A percentile compares a stretch with the other conserved stretches of the same genome.
These are phyloP conservation scores for Siniperca knerii DNA, from an alignment of 2,113 vertebrate genomes.

Conservation along the genomic window DNA sequence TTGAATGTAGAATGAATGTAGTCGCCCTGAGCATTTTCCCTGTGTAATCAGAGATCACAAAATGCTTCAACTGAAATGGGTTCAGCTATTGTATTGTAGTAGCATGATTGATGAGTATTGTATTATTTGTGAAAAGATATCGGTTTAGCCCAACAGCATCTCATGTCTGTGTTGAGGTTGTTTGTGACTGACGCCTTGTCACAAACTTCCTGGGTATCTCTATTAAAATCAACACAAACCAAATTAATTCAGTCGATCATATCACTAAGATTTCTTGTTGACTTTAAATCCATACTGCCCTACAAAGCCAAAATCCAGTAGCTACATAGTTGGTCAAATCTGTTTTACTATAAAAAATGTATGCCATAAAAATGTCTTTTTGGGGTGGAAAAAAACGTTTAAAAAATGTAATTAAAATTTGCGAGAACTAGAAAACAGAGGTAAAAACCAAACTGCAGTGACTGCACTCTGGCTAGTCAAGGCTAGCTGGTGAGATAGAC, in stretches of 20 bases:
- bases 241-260: background rate
- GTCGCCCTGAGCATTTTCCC: conserved; percentile 59
- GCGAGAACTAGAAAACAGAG: background rate
- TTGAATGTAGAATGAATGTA: conserved; percentile 63
- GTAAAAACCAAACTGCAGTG: background rate
- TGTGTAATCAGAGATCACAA: conserved; percentile 65
- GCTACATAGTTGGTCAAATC: background rate
- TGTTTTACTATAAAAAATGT: background rate
- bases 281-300: background rate
- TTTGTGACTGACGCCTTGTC: conserved; percentile 47
- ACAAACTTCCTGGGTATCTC: conserved; percentile 1
- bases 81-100: conserved; percentile 26
- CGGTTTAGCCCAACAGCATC: background rate
- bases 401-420: background rate
- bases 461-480: background rate
- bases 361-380: too few species aligned
- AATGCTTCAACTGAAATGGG: conserved; percentile 37
- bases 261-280: background rate
- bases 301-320: background rate
- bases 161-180: conserved; percentile 14
- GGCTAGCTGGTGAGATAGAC: background rate
- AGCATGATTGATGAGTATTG: conserved; percentile 51
- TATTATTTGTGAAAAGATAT: conserved; percentile 55
- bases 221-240: conserved; percentile 22
- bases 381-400: background rate